Evolutionary conservation across 2,888 invertebrate species (phyloP), one percentile per base, ranked within the genome.

Genomic region (Trissolcus japonicus): DNA sequence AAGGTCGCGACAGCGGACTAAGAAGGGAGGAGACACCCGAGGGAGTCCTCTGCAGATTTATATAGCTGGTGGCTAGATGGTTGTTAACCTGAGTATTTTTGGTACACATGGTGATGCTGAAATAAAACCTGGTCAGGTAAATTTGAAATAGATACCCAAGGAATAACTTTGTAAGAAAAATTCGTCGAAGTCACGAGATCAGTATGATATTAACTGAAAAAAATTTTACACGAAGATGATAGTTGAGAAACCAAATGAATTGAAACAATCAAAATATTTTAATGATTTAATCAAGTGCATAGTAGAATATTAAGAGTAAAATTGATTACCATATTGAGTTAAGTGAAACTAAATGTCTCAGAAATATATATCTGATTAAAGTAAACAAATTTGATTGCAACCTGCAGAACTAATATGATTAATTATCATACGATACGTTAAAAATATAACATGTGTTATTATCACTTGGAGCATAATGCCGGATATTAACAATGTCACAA

Each of bases 41-140:
- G 87, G 87, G 88, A 87, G 82, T 85, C 85, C 85, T 86, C 86
- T 84, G 86, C 86, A 86, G 87, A 88, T 88, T 88, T 88, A 88
- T 88, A 85, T 83, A 83, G 82, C 83, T 83, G 85, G 81, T 80
- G 80, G 83, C 82, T 85, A 81, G 82, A 57, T 56, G 57, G 62
- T 25, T 59, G 57, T 29, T 59, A 65, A 63, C 43, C 14, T 48
- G 21, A 62, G 50, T 83, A 83, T 82, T 82, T 79, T 17, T 78
- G 78, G 77, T 77, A 80, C 79, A 82, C 79, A 80, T 79, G 76
- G 76, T 68, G 62, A 55, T 78, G 69, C 67, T 74, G 77, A 76
- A 60, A 67, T 69, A 78, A 57, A 55, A 63, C 53, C 55, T 56
- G 72, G 56, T 6, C 9, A 35, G 35, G 35, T 35, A 2, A 29